Conservation (phyloP, 2,113 vertebrate genomes). For the Mesembrinibis cayennensis region DNA sequence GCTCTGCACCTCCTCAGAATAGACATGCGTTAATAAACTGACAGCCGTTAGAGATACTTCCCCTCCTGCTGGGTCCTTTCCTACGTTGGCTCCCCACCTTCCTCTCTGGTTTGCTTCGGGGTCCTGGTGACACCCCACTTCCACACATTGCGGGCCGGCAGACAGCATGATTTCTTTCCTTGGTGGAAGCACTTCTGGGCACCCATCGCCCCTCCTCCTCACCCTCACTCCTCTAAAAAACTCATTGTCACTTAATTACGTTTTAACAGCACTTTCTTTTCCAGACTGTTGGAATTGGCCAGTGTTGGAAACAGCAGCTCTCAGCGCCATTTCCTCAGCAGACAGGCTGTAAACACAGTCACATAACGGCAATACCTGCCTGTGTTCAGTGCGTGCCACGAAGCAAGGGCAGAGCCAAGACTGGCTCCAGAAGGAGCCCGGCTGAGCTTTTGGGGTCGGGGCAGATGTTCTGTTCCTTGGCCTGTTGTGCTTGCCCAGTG, state of each 20-base stretch:
- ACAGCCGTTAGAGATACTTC: not conserved
- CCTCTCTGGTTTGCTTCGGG: not conserved
- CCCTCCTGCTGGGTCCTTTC: not conserved
- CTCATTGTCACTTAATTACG: not conserved
- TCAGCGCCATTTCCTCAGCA: fast-evolving
- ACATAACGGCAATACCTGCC: fast-evolving
- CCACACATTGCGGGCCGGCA: fast-evolving
- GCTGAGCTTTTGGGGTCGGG: not conserved
- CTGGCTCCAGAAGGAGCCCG: not conserved
- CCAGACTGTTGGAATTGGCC: not conserved
- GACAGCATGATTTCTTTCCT: not conserved
- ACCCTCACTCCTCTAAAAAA: not conserved
- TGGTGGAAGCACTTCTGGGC: not conserved
- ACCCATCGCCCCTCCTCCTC: fast-evolving
- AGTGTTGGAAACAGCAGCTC: not conserved
- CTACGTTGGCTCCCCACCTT: not conserved
- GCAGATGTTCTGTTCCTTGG: not conserved
- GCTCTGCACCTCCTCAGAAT: fast-evolving
- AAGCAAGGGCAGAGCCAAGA: not conserved
- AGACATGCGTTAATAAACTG: not conserved
- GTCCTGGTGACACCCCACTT: not conserved
- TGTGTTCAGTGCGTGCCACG: not conserved
- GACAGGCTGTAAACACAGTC: not conserved
- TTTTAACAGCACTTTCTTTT: fast-evolving
- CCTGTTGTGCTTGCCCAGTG: not conserved